Percentiles rank a stretch among this genome's conserved stretches.
Evolutionary conservation across 2,113 vertebrate species (phyloP).

Genomic region (Axis porcinus): DNA sequence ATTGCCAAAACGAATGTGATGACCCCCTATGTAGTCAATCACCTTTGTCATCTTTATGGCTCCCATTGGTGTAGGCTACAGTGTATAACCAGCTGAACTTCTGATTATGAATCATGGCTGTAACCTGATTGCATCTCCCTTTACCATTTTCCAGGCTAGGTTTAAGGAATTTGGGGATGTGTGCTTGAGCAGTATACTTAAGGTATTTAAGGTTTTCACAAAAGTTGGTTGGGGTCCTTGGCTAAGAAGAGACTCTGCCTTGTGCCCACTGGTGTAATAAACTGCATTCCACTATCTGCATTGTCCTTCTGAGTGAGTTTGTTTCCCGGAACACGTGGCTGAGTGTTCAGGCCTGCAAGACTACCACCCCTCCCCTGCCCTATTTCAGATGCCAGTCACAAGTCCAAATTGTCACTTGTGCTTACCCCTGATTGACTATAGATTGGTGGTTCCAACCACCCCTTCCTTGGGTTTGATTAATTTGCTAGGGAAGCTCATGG

Average conservation of each 20-base stretch:
- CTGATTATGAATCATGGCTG: not conserved
- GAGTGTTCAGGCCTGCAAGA: not conserved
- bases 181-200: not conserved
- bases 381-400: not conserved
- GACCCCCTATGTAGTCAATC: not conserved
- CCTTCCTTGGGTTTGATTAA: not conserved
- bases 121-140: not conserved
- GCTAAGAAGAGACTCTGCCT: not conserved
- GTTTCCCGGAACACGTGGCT: accelerated
- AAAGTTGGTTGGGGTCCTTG: not conserved
- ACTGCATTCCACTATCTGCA: not conserved
- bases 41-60: not conserved
- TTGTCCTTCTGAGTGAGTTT: not conserved
- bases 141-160: not conserved
- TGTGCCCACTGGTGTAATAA: accelerated
- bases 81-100: not conserved
- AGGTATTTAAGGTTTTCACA: not conserved
- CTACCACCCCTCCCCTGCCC: no score
- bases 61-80: not conserved
- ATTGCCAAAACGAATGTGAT: not conserved
- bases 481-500: not conserved
- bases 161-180: not conserved
- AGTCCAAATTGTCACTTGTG: not conserved
- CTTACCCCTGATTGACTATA: not conserved
- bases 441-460: not conserved